Conservation (phyloP, 2,797 vertebrate genomes). For the Tauraco hartlaubi region DNA sequence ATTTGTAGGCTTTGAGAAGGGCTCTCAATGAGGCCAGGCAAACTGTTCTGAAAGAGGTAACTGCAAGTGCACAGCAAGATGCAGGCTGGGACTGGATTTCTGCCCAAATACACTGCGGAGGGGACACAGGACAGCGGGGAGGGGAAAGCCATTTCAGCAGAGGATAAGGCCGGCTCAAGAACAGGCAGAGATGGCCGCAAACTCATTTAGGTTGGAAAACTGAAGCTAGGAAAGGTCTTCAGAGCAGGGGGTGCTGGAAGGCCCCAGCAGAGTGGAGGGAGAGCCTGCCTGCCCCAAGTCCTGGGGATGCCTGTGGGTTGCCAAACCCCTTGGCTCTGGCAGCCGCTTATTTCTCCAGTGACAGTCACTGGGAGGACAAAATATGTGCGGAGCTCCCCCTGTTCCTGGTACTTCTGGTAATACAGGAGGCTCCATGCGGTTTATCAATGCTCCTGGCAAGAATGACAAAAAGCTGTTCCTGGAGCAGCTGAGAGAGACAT, state of each 20-base stretch:
- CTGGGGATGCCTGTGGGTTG: not conserved
- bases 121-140: not conserved
- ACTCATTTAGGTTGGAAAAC: not conserved
- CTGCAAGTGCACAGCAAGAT: not conserved
- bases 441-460: not conserved
- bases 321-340: not conserved
- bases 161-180: not conserved
- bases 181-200: not conserved
- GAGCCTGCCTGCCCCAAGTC: not conserved
- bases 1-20: not conserved
- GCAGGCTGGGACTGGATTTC: not conserved
- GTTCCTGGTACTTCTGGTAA: not conserved
- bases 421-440: not conserved
- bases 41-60: not conserved
- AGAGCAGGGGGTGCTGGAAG: not conserved
- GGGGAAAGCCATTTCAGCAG: not conserved
- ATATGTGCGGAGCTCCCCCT: not conserved
- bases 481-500: not conserved
- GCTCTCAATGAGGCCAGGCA: not conserved
- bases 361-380: not conserved
- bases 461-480: not conserved
- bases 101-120: not conserved
- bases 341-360: not conserved
- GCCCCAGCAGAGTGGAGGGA: fast-evolving
- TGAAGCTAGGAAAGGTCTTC: not conserved